phyloP scores from a whole-genome alignment of 2,888 invertebrate genomes.

The Lycia hirtaria region DNA sequence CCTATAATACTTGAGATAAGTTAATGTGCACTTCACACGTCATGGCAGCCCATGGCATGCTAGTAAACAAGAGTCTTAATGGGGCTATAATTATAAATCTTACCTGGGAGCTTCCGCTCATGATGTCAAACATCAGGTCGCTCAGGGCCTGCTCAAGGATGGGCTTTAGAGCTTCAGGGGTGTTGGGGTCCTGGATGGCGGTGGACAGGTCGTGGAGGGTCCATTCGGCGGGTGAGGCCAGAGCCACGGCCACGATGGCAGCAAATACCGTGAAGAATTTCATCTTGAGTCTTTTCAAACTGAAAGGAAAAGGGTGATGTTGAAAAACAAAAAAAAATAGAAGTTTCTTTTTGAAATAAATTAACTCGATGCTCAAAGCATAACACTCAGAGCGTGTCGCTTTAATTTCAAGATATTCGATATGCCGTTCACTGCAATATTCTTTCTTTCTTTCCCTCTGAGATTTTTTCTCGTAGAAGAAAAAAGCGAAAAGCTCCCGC shows the following conservation, averaged over 20 bases:
- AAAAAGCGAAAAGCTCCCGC: too few species aligned
- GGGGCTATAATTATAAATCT: slow-evolving; percentile 28
- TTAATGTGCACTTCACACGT: too few species aligned
- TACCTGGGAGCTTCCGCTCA: slow-evolving; percentile 56
- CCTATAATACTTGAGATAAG: too few species aligned
- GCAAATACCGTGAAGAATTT: slow-evolving; percentile 68
- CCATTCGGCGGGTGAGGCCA: slow-evolving; percentile 47
- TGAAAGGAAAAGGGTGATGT: not conserved
- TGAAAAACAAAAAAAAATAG: not conserved
- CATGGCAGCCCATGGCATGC: not conserved
- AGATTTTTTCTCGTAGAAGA: too few species aligned
- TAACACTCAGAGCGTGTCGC: too few species aligned
- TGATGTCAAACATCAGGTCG: slow-evolving; percentile 48
- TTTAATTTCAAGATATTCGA: too few species aligned
- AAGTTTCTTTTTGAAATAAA: too few species aligned
- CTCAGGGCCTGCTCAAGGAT: slow-evolving; percentile 57
- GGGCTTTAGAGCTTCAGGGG: slow-evolving; percentile 53
- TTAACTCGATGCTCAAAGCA: too few species aligned
- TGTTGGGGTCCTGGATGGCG: slow-evolving; percentile 57
- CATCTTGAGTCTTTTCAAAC: slow-evolving; percentile 50
- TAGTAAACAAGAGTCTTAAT: not conserved
- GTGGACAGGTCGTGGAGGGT: slow-evolving; percentile 56
- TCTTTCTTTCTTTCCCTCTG: too few species aligned
- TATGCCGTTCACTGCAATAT: too few species aligned
- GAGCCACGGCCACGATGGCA: slow-evolving; percentile 52